Evolutionary conservation across 2,797 vertebrate species (phyloP), one percentile per base, ranked within the genome.

Genomic region (Benthosema pterotum): DNA sequence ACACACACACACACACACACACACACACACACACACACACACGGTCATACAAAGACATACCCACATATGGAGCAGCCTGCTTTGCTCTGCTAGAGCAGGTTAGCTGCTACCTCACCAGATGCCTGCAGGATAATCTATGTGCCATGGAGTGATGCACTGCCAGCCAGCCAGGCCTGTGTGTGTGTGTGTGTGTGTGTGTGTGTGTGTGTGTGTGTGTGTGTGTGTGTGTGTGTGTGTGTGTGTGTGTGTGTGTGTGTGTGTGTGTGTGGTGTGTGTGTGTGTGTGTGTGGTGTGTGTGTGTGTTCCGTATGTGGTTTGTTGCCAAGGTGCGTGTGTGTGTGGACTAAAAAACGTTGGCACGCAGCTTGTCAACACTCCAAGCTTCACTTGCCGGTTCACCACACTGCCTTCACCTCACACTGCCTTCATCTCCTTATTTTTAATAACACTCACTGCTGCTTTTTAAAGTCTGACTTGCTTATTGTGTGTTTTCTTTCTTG

Each of bases 91-190:
- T 80, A 50, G 69, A 82, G 74, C 69, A 12, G 64, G 75, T 79
- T 86, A 79, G n/a, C n/a, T n/a, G 72, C 79, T 75, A 78, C 77
- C 77, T 84, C 81, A 85, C 78, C 88, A 91, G 88, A 87, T 89
- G 87, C 80, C 72, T 83, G 57, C 75, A 83, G 78, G 85, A 84
- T 87, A 83, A 87, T 84, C 71, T 72, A 58, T 68, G 78, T 81
- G 81, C 77, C 79, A 80, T 78, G 65, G 80, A 75, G 70, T 45
- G 74, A 77, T 69, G 43, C 73, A 73, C 58, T 81, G 84, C 81
- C 84, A 85, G 74, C 68, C 22, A 65, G 62, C 32, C 43, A n/a
- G 3, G 43, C 43, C 43, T 14, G 56, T n/a, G 54, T 42, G 58
- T 50, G 15, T 12, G 57, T 42, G 32, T 61, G 32, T 60, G 25